Evolutionary conservation across 2,113 vertebrate species (phyloP).

Genomic region (Heloderma charlesbogerti): DNA sequence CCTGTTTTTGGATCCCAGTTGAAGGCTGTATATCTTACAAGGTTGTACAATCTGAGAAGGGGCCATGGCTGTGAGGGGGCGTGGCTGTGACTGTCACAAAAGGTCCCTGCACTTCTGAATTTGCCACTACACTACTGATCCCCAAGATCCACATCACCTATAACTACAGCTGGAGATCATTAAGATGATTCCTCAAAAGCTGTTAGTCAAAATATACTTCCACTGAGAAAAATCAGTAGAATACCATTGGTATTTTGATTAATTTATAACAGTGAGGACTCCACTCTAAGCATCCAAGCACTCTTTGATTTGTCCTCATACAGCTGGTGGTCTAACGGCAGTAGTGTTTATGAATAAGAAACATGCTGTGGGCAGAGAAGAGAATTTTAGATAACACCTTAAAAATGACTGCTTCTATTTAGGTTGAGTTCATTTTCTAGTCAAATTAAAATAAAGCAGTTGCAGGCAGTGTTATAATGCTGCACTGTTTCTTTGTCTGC

Average conservation of each 20-base stretch:
- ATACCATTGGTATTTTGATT: not conserved
- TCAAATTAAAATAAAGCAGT: not conserved
- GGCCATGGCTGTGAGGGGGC: no score
- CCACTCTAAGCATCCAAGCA: not conserved
- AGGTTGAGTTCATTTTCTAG: not conserved
- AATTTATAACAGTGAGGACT: fast-evolving
- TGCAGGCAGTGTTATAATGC: not conserved
- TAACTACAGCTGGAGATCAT: fast-evolving
- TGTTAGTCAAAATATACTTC: not conserved
- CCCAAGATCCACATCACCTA: not conserved
- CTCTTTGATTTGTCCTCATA: not conserved
- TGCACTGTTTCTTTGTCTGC: no score
- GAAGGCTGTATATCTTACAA: no score
- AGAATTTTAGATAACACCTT: not conserved
- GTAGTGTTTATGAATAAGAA: not conserved
- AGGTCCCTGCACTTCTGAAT: no score
- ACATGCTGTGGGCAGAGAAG: fast-evolving
- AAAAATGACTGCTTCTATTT: fast-evolving
- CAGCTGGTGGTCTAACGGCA: not conserved
- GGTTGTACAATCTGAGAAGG: no score
- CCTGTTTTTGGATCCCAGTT: no score
- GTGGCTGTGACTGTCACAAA: no score
- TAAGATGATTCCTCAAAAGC: fast-evolving
- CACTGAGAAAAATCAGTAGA: not conserved
- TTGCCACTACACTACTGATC: not conserved